A percentile compares a stretch with the other conserved stretches of the same genome.
These are phyloP conservation scores for Campoplex capitator DNA, from an alignment of 2,888 invertebrate genomes.

Conservation along the genomic window DNA sequence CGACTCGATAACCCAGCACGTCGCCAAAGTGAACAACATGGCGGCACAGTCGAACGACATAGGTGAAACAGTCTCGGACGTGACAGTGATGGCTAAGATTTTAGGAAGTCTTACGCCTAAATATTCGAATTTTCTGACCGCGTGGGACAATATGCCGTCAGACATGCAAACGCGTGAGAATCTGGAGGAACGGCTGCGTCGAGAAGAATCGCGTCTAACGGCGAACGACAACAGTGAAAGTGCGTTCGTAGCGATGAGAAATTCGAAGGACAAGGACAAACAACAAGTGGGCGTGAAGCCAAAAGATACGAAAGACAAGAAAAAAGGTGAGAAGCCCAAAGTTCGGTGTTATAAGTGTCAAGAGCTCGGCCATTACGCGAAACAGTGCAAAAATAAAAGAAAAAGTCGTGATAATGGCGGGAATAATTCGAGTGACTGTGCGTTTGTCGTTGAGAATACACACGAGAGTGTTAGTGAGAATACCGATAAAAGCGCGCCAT, in stretches of 20 bases:
- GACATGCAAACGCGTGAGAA: slow-evolving; percentile 64
- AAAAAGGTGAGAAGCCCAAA: slow-evolving; percentile 38
- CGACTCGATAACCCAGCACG: slow-evolving; percentile 70
- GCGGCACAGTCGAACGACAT: slow-evolving; percentile 71
- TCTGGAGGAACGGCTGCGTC: slow-evolving; percentile 66
- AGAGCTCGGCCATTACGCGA: slow-evolving; percentile 47
- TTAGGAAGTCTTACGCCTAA: slow-evolving; percentile 72
- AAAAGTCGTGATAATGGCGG: slow-evolving; percentile 11
- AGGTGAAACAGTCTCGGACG: slow-evolving; percentile 67
- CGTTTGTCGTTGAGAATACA: slow-evolving; percentile 8
- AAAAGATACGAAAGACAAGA: slow-evolving; percentile 5
- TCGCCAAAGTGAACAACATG: slow-evolving; percentile 69
- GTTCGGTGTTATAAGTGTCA: slow-evolving; percentile 48
- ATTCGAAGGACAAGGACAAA: slow-evolving; percentile 19
- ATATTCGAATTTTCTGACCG: slow-evolving; percentile 71
- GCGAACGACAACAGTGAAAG: slow-evolving; percentile 47
- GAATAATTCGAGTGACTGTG: slow-evolving; percentile 9
- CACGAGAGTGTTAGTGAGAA: not conserved
- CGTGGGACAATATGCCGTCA: slow-evolving; percentile 70
- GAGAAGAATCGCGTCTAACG: slow-evolving; percentile 68
- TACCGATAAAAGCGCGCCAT: slow-evolving; percentile 13
- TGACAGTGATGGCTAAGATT: slow-evolving; percentile 71
- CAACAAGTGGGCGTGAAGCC: not conserved
- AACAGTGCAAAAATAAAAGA: slow-evolving; percentile 10
- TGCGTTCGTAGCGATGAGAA: slow-evolving; percentile 58